phyloP scores from a whole-genome alignment of 1,140 invertebrate genomes.

The Triops longicaudatus region DNA sequence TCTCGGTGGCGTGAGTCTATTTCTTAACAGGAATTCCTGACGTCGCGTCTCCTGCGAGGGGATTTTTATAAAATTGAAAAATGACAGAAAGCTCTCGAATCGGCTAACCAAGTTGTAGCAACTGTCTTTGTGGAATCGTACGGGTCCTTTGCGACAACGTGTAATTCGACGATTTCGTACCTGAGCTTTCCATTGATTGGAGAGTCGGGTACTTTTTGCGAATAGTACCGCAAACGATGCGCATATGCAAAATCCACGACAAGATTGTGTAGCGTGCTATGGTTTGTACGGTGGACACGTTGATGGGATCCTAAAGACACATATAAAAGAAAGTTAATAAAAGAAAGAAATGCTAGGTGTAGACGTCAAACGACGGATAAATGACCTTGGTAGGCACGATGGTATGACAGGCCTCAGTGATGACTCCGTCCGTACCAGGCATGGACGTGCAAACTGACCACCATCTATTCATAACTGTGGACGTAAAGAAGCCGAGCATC shows the following conservation, averaged over 20 bases:
- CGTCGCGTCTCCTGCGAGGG: too few species aligned
- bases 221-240: constrained; percentile 5
- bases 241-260: constrained; percentile 7
- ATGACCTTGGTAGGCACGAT: not conserved
- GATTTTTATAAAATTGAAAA: too few species aligned
- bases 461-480: constrained; percentile 23
- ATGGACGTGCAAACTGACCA: constrained; percentile 24
- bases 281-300: not conserved
- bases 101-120: too few species aligned
- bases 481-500: constrained; percentile 26
- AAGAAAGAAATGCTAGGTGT: not conserved
- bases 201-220: constrained; percentile 20
- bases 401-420: constrained; percentile 17
- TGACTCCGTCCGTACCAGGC: constrained; percentile 26
- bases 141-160: too few species aligned
- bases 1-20: too few species aligned
- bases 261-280: constrained; percentile 9
- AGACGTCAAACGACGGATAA: not conserved
- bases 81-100: too few species aligned
- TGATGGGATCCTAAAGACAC: not conserved
- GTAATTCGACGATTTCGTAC: not conserved
- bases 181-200: constrained; percentile 18
- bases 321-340: not conserved
- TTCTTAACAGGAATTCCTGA: too few species aligned
- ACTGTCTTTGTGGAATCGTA: too few species aligned